Base-by-base conservation (phyloP, 2,888 invertebrate genomes). In the Physocephala rufipes region DNA sequence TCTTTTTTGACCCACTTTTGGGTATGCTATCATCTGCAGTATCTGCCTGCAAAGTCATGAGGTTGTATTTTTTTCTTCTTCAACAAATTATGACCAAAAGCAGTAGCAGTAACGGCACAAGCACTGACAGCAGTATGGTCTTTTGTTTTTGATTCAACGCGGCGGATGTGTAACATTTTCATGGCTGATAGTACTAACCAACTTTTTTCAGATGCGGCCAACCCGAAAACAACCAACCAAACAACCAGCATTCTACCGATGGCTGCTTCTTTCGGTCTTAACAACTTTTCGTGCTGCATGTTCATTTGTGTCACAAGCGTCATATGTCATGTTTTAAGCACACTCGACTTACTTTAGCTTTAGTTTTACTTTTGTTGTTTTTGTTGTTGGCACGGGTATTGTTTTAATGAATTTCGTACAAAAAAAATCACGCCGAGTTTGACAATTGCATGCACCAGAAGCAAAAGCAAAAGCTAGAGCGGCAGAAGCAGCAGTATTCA, bases 301-400 rank as follows among this genome's bases (percentile, higher is more conserved):
- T 36, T 36, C 36, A 36, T 36, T 36, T 36, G 36, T 7, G 36
- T 36, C 36, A 9, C 36, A 36, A 36, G 9, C 36, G 19, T 24
- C 21, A 21, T 53, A 53, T 7, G 53, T 53, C 53, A 53, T 53
- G 53, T 53, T 36, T 36, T 53, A 53, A 53, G 53, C 53, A n/a
- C 12, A 53, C 53, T 53, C 53, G 4, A 53, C 53, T 7, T 21
- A 21, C 21, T 53, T 24, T 15, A 21, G 1, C 21, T 36, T 36
- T 36, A 36, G 36, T 36, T 36, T 58, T 21, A 16, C 28, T 58
- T 9, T 58, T 28, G 21, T 24, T 15, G 58, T 58, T 28, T 24
- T 24, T 58, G 58, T 24, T 58, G 24, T 24, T 58, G 58, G 26
- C 19, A 21, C 26, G 13, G 55, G 7, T 58, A 15, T n/a, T 55